Evolutionary conservation across 1,140 invertebrate genomes (phyloP).

Genomic region (Pseudomyrmex flavicornis): DNA sequence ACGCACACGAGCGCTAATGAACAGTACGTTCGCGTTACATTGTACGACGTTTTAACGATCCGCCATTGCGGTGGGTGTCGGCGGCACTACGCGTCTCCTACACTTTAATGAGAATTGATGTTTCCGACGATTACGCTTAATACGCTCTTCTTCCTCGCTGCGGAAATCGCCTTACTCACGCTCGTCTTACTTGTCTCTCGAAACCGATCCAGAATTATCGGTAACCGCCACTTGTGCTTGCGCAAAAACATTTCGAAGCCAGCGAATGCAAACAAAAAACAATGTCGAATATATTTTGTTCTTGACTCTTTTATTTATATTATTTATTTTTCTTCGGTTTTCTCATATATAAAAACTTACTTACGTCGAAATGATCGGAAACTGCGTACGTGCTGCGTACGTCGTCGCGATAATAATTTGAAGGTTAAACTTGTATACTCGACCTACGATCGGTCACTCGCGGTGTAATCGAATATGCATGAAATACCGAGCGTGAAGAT

Average conservation of each 20-base stretch:
- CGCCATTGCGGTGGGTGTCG: constrained; percentile 59
- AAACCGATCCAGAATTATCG: constrained; percentile 22
- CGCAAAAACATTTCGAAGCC: background rate
- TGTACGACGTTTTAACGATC: constrained; percentile 47
- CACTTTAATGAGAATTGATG: constrained; percentile 74
- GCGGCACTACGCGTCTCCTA: constrained; percentile 65
- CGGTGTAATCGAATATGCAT: constrained; percentile 67
- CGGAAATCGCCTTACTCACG: constrained; percentile 60
- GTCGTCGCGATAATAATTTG: background rate
- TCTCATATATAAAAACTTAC: background rate
- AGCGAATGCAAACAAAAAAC: background rate
- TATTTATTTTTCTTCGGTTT: background rate
- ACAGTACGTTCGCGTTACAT: constrained; percentile 13
- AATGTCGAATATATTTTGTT: too few relatives aligned
- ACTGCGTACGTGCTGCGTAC: background rate
- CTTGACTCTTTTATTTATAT: too few relatives aligned
- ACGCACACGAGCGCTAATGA: constrained; percentile 47
- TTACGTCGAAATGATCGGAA: background rate
- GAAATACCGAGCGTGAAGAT: constrained; percentile 51
- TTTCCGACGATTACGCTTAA: constrained; percentile 76
- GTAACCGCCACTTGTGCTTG: background rate
- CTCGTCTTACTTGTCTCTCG: constrained; percentile 3
- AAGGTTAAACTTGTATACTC: background rate
- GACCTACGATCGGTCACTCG: constrained; percentile 22
- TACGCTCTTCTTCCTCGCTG: constrained; percentile 56